These are phyloP conservation scores for Homalodisca vitripennis DNA, from an alignment of 1,140 invertebrate genomes.

Conservation along the genomic window DNA sequence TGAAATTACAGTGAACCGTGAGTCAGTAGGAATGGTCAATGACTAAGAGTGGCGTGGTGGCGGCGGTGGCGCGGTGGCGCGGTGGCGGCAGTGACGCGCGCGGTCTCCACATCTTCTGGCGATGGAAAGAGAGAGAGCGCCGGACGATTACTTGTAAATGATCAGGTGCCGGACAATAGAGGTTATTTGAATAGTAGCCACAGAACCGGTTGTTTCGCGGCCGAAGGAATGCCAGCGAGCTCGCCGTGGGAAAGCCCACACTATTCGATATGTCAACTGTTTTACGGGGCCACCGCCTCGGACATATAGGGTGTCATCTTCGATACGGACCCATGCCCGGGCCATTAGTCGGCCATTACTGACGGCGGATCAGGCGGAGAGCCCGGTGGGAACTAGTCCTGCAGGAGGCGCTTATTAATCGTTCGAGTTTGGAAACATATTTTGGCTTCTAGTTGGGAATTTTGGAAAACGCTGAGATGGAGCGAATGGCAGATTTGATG, in stretches of 20 bases:
- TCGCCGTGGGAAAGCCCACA: conserved; percentile 4
- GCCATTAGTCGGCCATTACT: not conserved
- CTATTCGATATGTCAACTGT: conserved; percentile 18
- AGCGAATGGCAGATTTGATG: no score
- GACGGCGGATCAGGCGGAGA: not conserved
- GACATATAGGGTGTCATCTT: conserved; percentile 24
- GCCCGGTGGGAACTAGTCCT: not conserved
- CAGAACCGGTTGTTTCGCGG: conserved; percentile 20
- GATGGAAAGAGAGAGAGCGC: not conserved
- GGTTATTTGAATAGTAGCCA: conserved; percentile 21
- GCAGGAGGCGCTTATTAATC: not conserved
- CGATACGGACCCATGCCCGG: conserved; percentile 5
- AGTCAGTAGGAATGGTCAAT: no score
- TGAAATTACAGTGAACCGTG: no score
- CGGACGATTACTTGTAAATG: conserved; percentile 5
- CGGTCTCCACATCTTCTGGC: not conserved
- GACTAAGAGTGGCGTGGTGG: no score
- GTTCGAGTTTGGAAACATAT: not conserved
- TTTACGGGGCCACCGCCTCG: not conserved
- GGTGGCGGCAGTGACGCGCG: no score
- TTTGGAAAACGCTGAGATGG: no score
- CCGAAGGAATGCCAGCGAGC: not conserved
- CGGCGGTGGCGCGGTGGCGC: no score
- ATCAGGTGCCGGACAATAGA: conserved; percentile 19
- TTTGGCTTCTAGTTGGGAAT: not conserved